Conservation (phyloP, 2,797 vertebrate species). For the Manis crassicaudata region DNA sequence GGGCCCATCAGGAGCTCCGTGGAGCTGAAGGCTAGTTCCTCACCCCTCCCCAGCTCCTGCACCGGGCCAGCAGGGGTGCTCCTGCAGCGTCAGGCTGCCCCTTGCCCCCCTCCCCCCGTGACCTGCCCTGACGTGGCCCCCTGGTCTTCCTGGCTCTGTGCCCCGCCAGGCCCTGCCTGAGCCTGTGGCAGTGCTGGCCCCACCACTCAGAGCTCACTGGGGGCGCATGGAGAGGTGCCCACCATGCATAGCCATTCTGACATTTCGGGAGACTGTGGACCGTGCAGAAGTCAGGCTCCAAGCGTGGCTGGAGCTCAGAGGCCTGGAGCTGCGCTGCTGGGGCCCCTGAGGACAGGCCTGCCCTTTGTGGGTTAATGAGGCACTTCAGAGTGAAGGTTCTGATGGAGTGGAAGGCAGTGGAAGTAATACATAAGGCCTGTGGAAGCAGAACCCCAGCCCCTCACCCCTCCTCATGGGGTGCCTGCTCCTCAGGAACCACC, state of each 20-base stretch:
- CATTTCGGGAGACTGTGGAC: constrained; percentile 49
- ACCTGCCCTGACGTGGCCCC: accelerated
- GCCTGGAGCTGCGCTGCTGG: background rate
- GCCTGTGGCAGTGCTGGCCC: background rate
- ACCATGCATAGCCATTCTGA: background rate
- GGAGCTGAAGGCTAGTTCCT: background rate
- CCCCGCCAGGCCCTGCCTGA: background rate
- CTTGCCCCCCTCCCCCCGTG: accelerated
- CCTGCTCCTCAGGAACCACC: background rate
- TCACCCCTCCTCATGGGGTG: too few relatives aligned
- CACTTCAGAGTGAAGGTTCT: background rate
- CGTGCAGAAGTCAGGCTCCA: background rate
- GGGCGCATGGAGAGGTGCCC: accelerated
- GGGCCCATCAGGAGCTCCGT: background rate
- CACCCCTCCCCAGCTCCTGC: background rate
- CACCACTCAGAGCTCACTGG: background rate
- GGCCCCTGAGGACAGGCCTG: background rate
- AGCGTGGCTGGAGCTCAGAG: background rate
- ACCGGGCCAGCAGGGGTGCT: accelerated
- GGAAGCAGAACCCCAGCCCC: background rate
- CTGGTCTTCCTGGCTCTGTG: background rate
- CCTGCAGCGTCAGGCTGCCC: background rate
- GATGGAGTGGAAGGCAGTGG: background rate
- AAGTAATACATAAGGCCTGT: background rate
- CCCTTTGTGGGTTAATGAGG: background rate